phyloP scores from a whole-genome alignment of 2,113 vertebrate species.

The Arizona elegans region DNA sequence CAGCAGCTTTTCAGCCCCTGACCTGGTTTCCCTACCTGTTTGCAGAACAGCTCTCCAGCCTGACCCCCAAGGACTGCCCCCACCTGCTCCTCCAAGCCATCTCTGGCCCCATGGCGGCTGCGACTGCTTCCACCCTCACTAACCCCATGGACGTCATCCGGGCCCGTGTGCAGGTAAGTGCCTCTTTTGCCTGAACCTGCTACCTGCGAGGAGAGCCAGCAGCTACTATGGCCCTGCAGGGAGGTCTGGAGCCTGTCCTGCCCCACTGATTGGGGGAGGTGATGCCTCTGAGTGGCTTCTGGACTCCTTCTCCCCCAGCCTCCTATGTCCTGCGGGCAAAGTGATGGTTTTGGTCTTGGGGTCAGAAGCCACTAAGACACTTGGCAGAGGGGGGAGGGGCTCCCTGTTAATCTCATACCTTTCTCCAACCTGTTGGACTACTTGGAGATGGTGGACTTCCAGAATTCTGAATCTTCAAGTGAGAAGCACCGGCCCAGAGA shows the following conservation, averaged over 20 bases:
- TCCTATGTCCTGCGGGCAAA: not conserved
- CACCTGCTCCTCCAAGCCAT: conserved; percentile 91
- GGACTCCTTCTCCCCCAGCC: not conserved
- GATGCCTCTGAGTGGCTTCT: not conserved
- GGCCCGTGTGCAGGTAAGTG: conserved; percentile 89
- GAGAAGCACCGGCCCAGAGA: not conserved
- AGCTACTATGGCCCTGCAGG: not conserved
- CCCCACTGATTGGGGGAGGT: too few species aligned
- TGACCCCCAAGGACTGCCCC: conserved; percentile 88
- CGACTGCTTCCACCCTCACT: conserved; percentile 91
- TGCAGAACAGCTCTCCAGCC: conserved; percentile 84
- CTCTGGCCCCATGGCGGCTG: conserved; percentile 89
- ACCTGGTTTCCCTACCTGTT: conserved; percentile 9
- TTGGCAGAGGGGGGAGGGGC: not conserved
- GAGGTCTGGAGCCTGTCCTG: not conserved
- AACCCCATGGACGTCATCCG: conserved; percentile 97
- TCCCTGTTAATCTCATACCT: not conserved
- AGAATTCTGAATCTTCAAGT: not conserved
- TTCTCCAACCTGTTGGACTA: not conserved
- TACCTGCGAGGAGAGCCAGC: too few species aligned
- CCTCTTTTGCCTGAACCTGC: not conserved
- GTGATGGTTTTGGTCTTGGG: not conserved
- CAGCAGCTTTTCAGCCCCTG: not conserved
- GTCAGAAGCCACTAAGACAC: not conserved
- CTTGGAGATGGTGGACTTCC: not conserved